Base-by-base conservation (phyloP, 2,113 vertebrate genomes). In the Pterophyllum scalare region DNA sequence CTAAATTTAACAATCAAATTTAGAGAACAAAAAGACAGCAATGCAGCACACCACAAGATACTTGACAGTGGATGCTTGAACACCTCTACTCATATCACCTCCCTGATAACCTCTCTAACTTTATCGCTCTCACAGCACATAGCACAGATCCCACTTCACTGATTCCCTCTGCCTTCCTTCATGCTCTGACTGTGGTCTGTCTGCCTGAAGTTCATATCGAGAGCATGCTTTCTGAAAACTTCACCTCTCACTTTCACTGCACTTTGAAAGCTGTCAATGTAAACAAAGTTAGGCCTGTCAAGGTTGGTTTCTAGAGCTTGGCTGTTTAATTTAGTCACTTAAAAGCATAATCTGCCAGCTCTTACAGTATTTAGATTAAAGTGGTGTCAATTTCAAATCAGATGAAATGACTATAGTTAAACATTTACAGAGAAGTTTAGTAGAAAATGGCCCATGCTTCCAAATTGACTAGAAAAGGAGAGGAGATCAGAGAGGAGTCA, bases 71-170 rank as follows among this genome's bases (percentile, higher is more conserved):
- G 70, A 52, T 82, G 65, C 77, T 74, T 86, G 83, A 84, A 60
- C 74, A 46, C 52, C 31, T 62, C 59, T 33, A 22, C 38, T 35
- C 57, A 76, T 24, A 59, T 79, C 67, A n/a, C 43, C 40, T 74
- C 65, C n/a, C 56, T 80, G 82, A 82, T 84, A 87, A 81, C 78
- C 88, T 75, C 49, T 62, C 58, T 24, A 52, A 77, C 80, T 70
- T 78, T 33, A 13, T 67, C 19, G 0, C 67, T 81, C 77, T 64
- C 67, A 62, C 72, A 40, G 40, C 56, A 64, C 59, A 59, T 6
- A 62, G 76, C 67, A 31, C 38, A 82, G 59, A 80, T 79, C 40
- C 38, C 72, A 14, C 58, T 26, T 31, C 33, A 49, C 80, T 35
- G 54, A 62, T 54, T 33, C 19, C 6, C 24, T 40, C 62, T 6